Evolutionary conservation across 2,888 invertebrate species (phyloP), one percentile per base, ranked within the genome.

Genomic region (Hoplodrina ambigua): DNA sequence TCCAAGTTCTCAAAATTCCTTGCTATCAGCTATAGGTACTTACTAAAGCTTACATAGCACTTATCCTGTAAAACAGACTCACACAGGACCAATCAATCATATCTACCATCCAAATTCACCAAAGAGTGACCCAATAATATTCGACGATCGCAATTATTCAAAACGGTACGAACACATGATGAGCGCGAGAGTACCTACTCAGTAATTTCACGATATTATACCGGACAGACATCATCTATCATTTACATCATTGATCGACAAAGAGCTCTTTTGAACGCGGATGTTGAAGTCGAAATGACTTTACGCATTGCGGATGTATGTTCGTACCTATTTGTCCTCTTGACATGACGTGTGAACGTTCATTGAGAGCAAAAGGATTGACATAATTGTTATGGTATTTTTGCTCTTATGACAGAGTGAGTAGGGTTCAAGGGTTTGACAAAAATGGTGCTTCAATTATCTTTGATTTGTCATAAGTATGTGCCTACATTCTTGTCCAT

Each of bases 181-280:
- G 72, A 63, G 53, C 20, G 50, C 41, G 62, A 69, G 60, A 37
- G 65, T n/a, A n/a, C n/a, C 33, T 59, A 54, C 81, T 78, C 65
- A 72, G 81, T 81, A 72, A 78, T 81, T 78, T 63, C 72, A 67
- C 72, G 72, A 78, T 72, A 81, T 71, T 60, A 76, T 72, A 57
- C 50, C 57, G 59, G 50, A 49, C 78, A 66, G 64, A 50, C 11
- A 65, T 65, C 81, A 77, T 77, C 81, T 67, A 78, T 81, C 78
- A 81, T 78, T 81, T 72, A 78, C 66, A 72, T 64, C 66, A 61
- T 53, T 81, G 82, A 78, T 78, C 60, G 78, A 78, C 82, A 81
- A 78, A 81, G 78, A 81, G 82, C 78, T 67, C 82, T 78, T 67
- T 72, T 78, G 64, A 67, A 41, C 67, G 25, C 64, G 54, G 82